Evolutionary conservation across 2,113 vertebrate genomes (phyloP).

Genomic region (Syrmaticus mikado): DNA sequence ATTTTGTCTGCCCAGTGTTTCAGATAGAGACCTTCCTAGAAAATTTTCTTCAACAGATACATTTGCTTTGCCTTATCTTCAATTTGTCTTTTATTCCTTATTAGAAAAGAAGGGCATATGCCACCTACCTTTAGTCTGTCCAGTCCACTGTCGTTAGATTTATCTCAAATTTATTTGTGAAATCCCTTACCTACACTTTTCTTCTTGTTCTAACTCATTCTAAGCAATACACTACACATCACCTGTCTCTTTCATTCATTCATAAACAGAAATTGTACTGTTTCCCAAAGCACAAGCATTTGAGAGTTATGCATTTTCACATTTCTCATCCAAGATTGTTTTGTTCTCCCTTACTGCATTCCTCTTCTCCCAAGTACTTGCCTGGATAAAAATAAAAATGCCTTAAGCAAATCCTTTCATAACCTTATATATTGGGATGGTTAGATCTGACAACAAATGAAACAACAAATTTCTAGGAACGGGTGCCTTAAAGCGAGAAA

Average conservation of each 20-base stretch:
- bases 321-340: conserved; percentile 41
- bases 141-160: background rate
- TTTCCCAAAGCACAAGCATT: conserved; percentile 7
- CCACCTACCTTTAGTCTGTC: background rate
- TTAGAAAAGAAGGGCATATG: background rate
- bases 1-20: background rate
- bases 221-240: conserved; percentile 4
- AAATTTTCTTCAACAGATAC: background rate
- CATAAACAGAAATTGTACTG: background rate
- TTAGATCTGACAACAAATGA: background rate
- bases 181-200: background rate
- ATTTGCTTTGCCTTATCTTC: background rate
- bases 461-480: conserved; percentile 61
- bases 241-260: conserved; percentile 31
- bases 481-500: conserved; percentile 41
- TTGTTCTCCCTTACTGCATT: background rate
- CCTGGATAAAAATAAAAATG: conserved; percentile 58
- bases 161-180: conserved; percentile 13
- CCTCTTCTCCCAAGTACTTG: background rate
- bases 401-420: conserved; percentile 69
- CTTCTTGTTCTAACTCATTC: background rate
- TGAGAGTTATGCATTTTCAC: conserved; percentile 6
- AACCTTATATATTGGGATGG: conserved; percentile 35
- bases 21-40: conserved; percentile 13
- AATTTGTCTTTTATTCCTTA: background rate